phyloP scores from a whole-genome alignment of 2,888 invertebrate genomes.

The Agonopterix alstromeriana region DNA sequence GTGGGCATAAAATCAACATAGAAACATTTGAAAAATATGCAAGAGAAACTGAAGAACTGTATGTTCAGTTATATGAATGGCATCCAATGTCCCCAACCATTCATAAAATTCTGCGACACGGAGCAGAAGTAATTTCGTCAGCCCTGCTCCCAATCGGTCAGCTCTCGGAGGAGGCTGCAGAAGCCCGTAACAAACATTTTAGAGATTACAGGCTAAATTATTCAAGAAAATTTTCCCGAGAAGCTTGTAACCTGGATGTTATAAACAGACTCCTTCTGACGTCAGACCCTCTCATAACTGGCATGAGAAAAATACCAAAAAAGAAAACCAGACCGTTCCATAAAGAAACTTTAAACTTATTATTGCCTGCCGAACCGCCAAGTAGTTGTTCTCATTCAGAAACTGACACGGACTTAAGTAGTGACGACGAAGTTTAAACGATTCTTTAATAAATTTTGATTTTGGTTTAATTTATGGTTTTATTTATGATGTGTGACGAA shows the following conservation, averaged over 20 bases:
- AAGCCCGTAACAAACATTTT: slow-evolving; percentile 21
- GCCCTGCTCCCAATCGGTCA: slow-evolving; percentile 26
- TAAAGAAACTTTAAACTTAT: no score
- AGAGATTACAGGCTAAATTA: slow-evolving; percentile 14
- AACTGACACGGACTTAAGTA: no score
- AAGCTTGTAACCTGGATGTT: slow-evolving; percentile 5
- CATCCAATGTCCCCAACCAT: slow-evolving; percentile 24
- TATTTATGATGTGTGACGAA: no score
- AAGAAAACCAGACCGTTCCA: neutral
- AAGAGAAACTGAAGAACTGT: slow-evolving; percentile 16
- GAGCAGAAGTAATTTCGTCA: slow-evolving; percentile 18
- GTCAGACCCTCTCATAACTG: neutral
- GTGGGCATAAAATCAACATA: slow-evolving; percentile 12
- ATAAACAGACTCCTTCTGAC: neutral
- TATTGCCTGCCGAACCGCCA: no score
- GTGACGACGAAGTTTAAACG: no score
- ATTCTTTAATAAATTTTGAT: no score
- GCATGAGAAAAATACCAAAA: neutral
- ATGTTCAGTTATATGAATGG: slow-evolving; percentile 24
- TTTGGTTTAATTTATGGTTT: no score
- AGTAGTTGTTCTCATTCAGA: no score
- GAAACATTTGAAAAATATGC: slow-evolving; percentile 11
- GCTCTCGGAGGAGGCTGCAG: slow-evolving; percentile 27
- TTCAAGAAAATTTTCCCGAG: slow-evolving; percentile 19
- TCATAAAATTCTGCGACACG: slow-evolving; percentile 25